Evolutionary conservation across 2,797 vertebrate species (phyloP).

Genomic region (Macrochelys suwanniensis): DNA sequence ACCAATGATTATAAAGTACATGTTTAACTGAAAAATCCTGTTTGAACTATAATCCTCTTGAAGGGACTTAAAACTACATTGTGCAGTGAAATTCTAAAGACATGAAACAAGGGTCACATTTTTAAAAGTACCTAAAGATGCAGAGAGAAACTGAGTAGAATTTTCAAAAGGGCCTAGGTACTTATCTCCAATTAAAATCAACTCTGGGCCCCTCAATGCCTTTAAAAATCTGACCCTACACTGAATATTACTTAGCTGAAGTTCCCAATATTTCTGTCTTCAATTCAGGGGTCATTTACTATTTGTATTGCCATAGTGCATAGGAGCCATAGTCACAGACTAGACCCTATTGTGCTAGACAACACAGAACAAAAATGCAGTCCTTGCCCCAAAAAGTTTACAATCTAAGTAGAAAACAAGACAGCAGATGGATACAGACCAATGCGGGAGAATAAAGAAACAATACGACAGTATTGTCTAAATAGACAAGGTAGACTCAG

Average conservation of each 20-base stretch:
- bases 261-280: neutral
- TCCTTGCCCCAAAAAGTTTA: neutral
- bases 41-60: neutral
- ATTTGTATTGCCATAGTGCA: neutral
- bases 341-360: neutral
- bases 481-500: neutral
- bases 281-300: neutral
- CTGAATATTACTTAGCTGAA: neutral
- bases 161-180: no score
- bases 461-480: neutral
- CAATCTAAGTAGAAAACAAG: neutral
- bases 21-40: no score
- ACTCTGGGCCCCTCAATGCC: neutral
- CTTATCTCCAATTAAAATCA: no score
- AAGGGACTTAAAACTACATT: neutral
- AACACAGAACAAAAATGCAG: neutral
- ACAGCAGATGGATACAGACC: neutral
- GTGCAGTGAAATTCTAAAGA: conserved; percentile 30
- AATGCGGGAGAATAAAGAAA: neutral
- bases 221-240: neutral
- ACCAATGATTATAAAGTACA: no score
- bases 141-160: no score
- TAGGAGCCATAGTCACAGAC: neutral
- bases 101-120: neutral
- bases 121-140: neutral